Conservation (phyloP, 2,888 invertebrate genomes). For the Cacoxenus indagator region DNA sequence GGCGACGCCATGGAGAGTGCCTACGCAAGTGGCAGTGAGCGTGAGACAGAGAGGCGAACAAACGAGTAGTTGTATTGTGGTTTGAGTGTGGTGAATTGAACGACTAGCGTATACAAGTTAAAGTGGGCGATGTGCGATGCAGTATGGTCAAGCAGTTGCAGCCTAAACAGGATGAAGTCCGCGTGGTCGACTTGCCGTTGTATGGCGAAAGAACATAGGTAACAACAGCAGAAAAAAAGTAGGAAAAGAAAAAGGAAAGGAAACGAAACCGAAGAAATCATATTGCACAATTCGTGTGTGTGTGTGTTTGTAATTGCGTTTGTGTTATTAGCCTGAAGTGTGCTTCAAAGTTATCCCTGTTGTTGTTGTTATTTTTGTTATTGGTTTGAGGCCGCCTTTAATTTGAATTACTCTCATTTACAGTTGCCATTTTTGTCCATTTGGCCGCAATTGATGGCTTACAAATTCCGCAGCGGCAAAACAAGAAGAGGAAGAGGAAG, state of each 20-base stretch:
- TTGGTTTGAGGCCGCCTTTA: slow-evolving; percentile 51
- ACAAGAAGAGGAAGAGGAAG: slow-evolving; percentile 20
- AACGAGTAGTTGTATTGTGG: no score
- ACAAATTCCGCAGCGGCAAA: slow-evolving; percentile 42
- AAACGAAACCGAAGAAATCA: not conserved
- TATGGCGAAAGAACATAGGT: not conserved
- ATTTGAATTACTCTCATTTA: slow-evolving; percentile 64
- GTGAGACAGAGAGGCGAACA: slow-evolving; percentile 36
- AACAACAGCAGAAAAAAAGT: slow-evolving; percentile 9
- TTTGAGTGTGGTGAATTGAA: no score
- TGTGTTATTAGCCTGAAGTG: slow-evolving; percentile 61
- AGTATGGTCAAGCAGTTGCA: no score
- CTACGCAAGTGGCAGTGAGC: no score
- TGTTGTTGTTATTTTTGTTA: slow-evolving; percentile 30
- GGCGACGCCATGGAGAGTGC: no score
- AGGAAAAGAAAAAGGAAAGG: not conserved
- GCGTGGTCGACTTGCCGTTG: slow-evolving; percentile 15
- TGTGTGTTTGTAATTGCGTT: slow-evolving; percentile 53
- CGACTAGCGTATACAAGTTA: no score
- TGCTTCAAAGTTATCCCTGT: slow-evolving; percentile 36
- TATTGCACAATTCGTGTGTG: not conserved
- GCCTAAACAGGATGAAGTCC: slow-evolving; percentile 17
- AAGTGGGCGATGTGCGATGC: slow-evolving; percentile 46
- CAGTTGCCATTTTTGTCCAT: slow-evolving; percentile 55
- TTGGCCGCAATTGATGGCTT: slow-evolving; percentile 34